Base-by-base conservation (phyloP, 30 jellyfish, hydroid and myxozoan species). In the Hydractinia symbiolongicarpus region DNA sequence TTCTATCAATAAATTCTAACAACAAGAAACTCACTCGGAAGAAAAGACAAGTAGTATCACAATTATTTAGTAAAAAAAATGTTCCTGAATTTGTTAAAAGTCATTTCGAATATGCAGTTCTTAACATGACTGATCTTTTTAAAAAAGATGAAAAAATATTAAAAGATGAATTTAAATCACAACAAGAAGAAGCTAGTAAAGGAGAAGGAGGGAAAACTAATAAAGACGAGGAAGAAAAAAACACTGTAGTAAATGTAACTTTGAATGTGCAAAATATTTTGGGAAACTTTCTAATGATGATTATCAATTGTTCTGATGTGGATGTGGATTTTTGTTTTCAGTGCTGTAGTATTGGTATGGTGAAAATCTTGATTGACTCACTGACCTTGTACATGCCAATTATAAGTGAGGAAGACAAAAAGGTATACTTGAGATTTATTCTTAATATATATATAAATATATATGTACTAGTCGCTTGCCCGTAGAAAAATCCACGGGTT, bases 271-370 rank as follows among this genome's bases (percentile, higher is more conserved):
- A 64, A 64, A 64, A 64, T 64, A 4, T 64, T 6, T n/a, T 64
- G 19, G 74, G 17, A n/a, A 51, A 51, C 19, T n/a, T 64, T 44
- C 9, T 64, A 7, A 64, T 64, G 74, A 51, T 51, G 40, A n/a
- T 64, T n/a, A 51, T 64, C 16, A 64, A 64, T 64, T 64, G 19
- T 64, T 64, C 74, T 13, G 74, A 64, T 64, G 9, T 13, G 19
- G 9, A 64, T 13, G 74, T n/a, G 74, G 40, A n/a, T 8, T 6
- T 64, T 64, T 44, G 74, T 6, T 6, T n/a, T n/a, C 19, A 7
- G 17, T 64, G 74, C 17, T 64, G 74, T 64, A 51, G 40, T n/a
- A 13, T 64, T n/a, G 74, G 74, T n/a, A 64, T 64, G 9, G 40
- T 64, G 52, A 44, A 64, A 64, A 64, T 2, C 9, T 13, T 64